Conservation (phyloP, 2,888 invertebrate species). For the Tetragnatha montana region DNA sequence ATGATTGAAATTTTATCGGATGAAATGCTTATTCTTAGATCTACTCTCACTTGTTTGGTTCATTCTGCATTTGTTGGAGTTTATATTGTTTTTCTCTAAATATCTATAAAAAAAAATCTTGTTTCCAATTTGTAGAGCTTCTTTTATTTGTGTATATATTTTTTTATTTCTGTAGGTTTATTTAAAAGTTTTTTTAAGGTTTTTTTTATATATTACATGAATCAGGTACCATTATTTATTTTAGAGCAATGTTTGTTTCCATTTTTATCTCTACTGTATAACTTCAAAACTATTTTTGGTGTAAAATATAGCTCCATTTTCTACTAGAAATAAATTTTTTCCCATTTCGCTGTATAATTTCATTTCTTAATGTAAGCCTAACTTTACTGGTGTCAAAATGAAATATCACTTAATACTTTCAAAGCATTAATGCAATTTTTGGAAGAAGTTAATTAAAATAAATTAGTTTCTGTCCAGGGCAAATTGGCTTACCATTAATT, state of each 20-base stretch:
- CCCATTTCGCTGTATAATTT: neutral
- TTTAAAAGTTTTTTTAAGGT: constrained; percentile 1
- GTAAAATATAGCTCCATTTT: too few species aligned
- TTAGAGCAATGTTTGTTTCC: constrained; percentile 26
- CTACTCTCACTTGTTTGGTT: neutral
- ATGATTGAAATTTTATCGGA: too few species aligned
- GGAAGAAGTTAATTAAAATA: too few species aligned
- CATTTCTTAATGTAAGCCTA: too few species aligned
- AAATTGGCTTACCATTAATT: too few species aligned
- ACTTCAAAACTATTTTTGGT: neutral
- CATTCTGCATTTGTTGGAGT: constrained; percentile 1
- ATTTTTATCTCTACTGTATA: neutral
- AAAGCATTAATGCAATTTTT: too few species aligned
- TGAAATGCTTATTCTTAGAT: neutral
- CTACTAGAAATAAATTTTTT: neutral
- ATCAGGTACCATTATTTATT: constrained; percentile 30
- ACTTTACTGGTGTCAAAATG: too few species aligned
- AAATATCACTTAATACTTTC: too few species aligned
- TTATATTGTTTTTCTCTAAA: constrained; percentile 16
- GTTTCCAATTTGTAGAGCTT: constrained; percentile 38
- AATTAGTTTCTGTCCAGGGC: too few species aligned
- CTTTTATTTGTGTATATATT: constrained; percentile 29
- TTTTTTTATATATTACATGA: constrained; percentile 4
- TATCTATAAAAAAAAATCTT: constrained; percentile 3
- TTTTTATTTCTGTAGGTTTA: constrained; percentile 12